phyloP scores from a whole-genome alignment of 1,140 invertebrate species.

The Bombus huntii region DNA sequence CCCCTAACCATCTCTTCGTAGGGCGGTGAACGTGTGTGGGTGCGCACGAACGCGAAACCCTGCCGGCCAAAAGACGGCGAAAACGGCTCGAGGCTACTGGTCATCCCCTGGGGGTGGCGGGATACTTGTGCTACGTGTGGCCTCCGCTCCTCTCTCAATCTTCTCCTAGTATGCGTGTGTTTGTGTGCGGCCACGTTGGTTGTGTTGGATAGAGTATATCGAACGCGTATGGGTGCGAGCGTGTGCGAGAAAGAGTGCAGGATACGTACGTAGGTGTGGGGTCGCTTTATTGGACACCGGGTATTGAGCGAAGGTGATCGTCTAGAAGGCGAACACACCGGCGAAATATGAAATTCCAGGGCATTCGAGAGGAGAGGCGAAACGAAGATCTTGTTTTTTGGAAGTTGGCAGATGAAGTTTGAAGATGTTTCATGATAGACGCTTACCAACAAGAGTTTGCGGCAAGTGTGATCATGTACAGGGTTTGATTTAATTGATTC shows the following conservation, averaged over 20 bases:
- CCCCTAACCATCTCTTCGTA: slow-evolving; percentile 56
- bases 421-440: no score
- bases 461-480: no score
- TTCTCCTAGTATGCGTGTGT: background rate
- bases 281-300: slow-evolving; percentile 72
- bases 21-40: background rate
- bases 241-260: background rate
- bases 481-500: no score
- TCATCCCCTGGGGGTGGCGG: slow-evolving; percentile 61
- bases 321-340: slow-evolving; percentile 65
- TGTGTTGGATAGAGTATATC: background rate
- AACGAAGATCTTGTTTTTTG: no score
- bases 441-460: no score
- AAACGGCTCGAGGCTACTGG: slow-evolving; percentile 59
- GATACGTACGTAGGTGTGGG: slow-evolving; percentile 23
- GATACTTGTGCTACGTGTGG: slow-evolving; percentile 49
- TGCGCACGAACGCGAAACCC: slow-evolving; percentile 21
- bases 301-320: slow-evolving; percentile 77
- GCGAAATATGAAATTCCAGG: slow-evolving; percentile 61
- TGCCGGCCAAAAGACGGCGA: slow-evolving; percentile 71
- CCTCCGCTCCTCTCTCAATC: slow-evolving; percentile 31
- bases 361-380: no score
- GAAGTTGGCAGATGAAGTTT: no score
- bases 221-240: background rate
- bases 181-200: background rate